These are phyloP conservation scores for Chamaetylas fuelleborni DNA, from an alignment of 2,113 vertebrate species.

Conservation along the genomic window DNA sequence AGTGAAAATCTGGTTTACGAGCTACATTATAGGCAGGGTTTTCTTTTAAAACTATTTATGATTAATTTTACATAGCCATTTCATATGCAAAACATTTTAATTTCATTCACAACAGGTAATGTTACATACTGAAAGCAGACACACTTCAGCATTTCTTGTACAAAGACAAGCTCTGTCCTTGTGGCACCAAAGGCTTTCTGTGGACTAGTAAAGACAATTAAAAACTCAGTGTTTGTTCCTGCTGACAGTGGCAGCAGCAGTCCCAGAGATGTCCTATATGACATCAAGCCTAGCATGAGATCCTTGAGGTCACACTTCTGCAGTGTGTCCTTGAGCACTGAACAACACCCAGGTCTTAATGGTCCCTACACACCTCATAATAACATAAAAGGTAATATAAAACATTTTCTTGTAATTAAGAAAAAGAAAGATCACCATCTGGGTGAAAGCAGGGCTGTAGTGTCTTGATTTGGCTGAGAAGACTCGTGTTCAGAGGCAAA, in stretches of 20 bases:
- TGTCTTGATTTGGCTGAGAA: not conserved
- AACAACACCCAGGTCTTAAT: not conserved
- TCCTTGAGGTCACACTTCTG: not conserved
- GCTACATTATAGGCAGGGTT: not conserved
- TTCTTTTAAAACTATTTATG: not conserved
- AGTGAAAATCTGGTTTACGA: not conserved
- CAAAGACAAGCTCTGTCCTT: not conserved
- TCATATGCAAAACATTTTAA: not conserved
- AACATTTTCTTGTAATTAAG: not conserved
- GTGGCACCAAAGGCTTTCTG: not conserved
- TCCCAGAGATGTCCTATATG: not conserved
- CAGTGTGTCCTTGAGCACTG: not conserved
- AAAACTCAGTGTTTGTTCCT: not conserved
- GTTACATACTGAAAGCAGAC: not conserved
- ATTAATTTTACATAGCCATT: not conserved
- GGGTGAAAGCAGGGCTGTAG: not conserved
- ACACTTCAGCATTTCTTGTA: not conserved
- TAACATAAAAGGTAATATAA: not conserved
- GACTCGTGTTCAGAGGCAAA: accelerated
- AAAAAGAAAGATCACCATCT: not conserved
- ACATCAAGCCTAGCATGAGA: not conserved
- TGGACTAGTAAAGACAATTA: not conserved
- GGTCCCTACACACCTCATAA: not conserved
- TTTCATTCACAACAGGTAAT: not conserved
- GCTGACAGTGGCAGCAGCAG: not conserved